Percentiles rank a stretch among this genome's conserved stretches.
Evolutionary conservation across 2,888 invertebrate species (phyloP).

Genomic region (Nysson spinosus): DNA sequence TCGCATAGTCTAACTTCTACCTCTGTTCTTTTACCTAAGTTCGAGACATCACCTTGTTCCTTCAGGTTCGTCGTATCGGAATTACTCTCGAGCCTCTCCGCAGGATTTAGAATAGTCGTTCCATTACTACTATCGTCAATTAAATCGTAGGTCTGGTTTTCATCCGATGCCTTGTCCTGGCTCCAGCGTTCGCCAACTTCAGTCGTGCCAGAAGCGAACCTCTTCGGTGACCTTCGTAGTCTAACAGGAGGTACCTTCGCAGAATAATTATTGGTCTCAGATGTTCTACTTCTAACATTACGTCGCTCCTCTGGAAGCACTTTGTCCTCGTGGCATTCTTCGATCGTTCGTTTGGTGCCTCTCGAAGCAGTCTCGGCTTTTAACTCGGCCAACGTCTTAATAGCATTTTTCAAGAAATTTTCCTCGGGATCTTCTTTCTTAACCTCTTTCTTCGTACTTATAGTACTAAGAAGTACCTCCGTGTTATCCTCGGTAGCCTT

Average conservation of each 20-base stretch:
- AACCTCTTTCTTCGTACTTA: neutral
- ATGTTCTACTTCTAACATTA: neutral
- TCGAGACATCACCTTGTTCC: constrained; percentile 1
- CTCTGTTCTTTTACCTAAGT: constrained; percentile 35
- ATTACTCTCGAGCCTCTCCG: constrained; percentile 4
- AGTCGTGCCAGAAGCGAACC: constrained; percentile 1
- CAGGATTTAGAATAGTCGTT: neutral
- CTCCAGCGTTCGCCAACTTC: neutral
- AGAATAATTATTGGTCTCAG: neutral
- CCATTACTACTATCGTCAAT: neutral
- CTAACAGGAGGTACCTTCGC: constrained; percentile 60
- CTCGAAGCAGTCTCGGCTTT: constrained; percentile 56
- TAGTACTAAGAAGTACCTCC: neutral
- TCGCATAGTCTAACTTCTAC: constrained; percentile 70
- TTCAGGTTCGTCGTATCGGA: neutral
- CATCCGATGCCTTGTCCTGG: neutral
- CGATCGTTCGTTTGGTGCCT: constrained; percentile 27
- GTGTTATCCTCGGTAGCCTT: constrained; percentile 9
- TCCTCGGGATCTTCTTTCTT: constrained; percentile 14
- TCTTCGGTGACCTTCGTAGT: constrained; percentile 54
- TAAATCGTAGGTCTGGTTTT: too few species aligned
- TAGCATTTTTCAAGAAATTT: constrained; percentile 56
- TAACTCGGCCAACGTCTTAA: constrained; percentile 77
- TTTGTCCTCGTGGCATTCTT: constrained; percentile 11
- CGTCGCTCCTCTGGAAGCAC: too few species aligned